Base-by-base conservation (phyloP, 2,797 vertebrate species). In the Chanos chanos region DNA sequence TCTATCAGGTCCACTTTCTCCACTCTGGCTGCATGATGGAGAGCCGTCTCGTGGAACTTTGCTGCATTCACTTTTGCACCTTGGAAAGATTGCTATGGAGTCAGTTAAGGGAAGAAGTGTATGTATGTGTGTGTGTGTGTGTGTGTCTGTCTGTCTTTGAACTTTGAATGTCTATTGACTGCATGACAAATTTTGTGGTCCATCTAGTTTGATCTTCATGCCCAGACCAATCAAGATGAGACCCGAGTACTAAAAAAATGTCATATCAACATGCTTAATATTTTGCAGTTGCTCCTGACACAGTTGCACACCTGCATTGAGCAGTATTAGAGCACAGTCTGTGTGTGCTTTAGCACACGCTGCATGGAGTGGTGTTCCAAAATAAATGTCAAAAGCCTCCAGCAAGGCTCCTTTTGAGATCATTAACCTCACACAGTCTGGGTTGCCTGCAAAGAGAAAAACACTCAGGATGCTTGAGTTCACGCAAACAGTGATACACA, bases 361-460 rank as follows among this genome's bases (percentile, higher is more conserved):
- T 4, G 93, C 88, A 3, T 97, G 94, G 15, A 98, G 84, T 0
- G 94, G 93, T 0, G 93, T 95, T 18, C 94, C 94, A 0, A 95
- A 94, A 67, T 97, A 88, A 60, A 94, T 89, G 2, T 98, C 94
- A 0, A 91, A 93, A 0, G 93, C 92, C 74, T 97, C 94, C 64
- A 97, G 83, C 33, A 88, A 84, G 0, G 93, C 94, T 0, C 94
- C 93, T 0, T 87, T 86, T 0, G 89, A 81, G 1, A 97, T 92
- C 56, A 98, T 81, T 64, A 96, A 72, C 51, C 77, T 88, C 58
- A 94, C 93, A 0, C 94, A 89, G 25, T 93, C 91, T 0, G 83
- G 76, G 27, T 86, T 92, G 53, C 94, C 94, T 96, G 79, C 19
- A 70, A n/a, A 52, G 4, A 27, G 30, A 61, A 28, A 57, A 0